Percentiles rank a stretch among this genome's conserved stretches.
Evolutionary conservation across 2,797 vertebrate genomes (phyloP).

Genomic region (Triplophysa bombifrons): DNA sequence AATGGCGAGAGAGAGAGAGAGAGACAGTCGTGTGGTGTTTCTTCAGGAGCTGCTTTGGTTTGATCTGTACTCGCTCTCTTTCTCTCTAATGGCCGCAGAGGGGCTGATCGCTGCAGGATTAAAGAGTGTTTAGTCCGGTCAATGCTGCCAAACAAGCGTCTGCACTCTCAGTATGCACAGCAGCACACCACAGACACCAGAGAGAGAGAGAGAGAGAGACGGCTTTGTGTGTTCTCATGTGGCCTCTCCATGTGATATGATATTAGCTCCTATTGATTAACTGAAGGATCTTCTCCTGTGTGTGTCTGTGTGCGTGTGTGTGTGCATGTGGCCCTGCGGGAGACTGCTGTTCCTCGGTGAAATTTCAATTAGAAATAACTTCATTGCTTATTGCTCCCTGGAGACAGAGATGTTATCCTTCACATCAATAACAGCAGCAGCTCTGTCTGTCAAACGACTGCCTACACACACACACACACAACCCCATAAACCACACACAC

Average conservation of each 20-base stretch:
- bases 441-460: conserved; percentile 67
- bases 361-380: conserved; percentile 78
- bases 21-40: not conserved
- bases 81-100: not conserved
- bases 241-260: conserved; percentile 57
- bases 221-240: not conserved
- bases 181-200: not conserved
- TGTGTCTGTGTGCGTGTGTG: conserved; percentile 17
- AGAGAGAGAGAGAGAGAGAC: not conserved
- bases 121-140: not conserved
- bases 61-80: conserved; percentile 4
- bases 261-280: conserved; percentile 64
- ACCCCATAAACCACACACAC: too few relatives aligned
- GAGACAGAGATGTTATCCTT: conserved; percentile 71
- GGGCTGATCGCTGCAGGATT: not conserved
- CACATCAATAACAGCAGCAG: conserved; percentile 71
- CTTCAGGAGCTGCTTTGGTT: not conserved
- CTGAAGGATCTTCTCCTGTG: conserved; percentile 43
- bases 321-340: conserved; percentile 37
- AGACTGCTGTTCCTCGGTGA: conserved; percentile 59
- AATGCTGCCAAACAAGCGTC: not conserved
- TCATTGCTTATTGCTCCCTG: conserved; percentile 69
- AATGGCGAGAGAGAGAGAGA: not conserved
- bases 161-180: not conserved
- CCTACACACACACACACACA: too few relatives aligned